Percentiles rank a stretch among this genome's conserved stretches.
Conservation (phyloP, 1,140 invertebrate species). For the Heliothis virescens region DNA sequence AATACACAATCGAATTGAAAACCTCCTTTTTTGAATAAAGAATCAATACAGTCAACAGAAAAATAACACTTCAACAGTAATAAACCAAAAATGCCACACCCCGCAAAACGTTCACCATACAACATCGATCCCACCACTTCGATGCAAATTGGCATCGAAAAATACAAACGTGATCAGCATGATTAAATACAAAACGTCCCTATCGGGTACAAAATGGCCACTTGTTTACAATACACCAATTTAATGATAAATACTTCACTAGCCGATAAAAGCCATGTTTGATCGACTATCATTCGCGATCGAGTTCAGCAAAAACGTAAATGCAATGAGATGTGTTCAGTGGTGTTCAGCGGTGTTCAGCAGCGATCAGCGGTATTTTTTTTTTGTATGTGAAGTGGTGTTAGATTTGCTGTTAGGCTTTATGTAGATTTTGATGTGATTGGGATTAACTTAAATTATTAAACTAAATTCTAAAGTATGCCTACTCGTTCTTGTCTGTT, state of each 20-base stretch:
- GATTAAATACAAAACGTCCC: conserved; percentile 8
- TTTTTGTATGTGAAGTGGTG: neutral
- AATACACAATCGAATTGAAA: too few relatives aligned
- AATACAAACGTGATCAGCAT: neutral
- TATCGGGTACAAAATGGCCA: neutral
- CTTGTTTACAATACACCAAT: conserved; percentile 5
- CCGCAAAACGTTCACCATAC: neutral
- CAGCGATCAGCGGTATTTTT: neutral
- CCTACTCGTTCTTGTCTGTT: too few relatives aligned
- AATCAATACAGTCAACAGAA: too few relatives aligned
- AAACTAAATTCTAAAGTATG: too few relatives aligned
- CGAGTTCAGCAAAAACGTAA: neutral
- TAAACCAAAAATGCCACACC: neutral
- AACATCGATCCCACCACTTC: neutral
- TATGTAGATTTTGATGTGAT: neutral
- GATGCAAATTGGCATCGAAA: conserved; percentile 8
- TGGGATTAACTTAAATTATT: too few relatives aligned
- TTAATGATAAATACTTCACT: conserved; percentile 11
- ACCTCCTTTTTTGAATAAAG: too few relatives aligned
- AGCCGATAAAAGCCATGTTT: conserved; percentile 1
- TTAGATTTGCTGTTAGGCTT: neutral
- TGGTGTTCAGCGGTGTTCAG: too few relatives aligned
- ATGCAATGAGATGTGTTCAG: conserved; percentile 4
- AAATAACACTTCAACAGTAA: neutral
- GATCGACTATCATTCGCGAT: conserved; percentile 2